Base-by-base conservation (phyloP, 2,113 vertebrate genomes). In the Esox niger region DNA sequence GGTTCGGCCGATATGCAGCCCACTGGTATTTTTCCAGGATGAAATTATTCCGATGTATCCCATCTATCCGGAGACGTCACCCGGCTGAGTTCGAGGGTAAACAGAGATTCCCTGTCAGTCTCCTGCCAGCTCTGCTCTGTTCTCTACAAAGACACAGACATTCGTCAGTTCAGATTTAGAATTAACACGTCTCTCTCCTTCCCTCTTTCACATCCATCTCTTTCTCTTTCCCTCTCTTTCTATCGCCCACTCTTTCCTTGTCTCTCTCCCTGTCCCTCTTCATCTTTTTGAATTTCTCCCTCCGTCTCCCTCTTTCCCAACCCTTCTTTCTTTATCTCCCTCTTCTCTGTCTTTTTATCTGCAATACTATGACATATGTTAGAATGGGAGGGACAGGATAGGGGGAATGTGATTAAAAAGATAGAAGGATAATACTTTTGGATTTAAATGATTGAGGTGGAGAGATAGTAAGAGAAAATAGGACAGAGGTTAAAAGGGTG, bases 151-250 rank as follows among this genome's bases (percentile, higher is more conserved):
- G 70, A 70, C 68, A 71, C 72, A 78, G 80, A 80, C 83, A 81
- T 83, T 85, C 85, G 79, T 89, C 88, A 84, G 79, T 74, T 77
- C 77, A 77, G 72, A 82, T 87, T 85, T 83, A 74, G 81, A 80
- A 83, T 82, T 74, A 82, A 79, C 78, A 77, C n/a, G n/a, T n/a
- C n/a, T n/a, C n/a, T n/a, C n/a, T n/a, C n/a, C n/a, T n/a, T n/a
- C n/a, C n/a, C n/a, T n/a, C n/a, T n/a, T n/a, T n/a, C n/a, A n/a
- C n/a, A n/a, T 38, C 35, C 10, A 4, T 38, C 4, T 13, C 35
- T 38, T 13, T 38, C 35, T 38, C 11, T 38, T 2, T 43, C 10
- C 15, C 35, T 38, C 35, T 38, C 10, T 3, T 13, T 38, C 35
- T n/a, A n/a, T n/a, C n/a, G n/a, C n/a, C n/a, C n/a, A n/a, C n/a